Evolutionary conservation across 2,888 invertebrate genomes (phyloP), one percentile per base, ranked within the genome.

Genomic region (Penaeus monodon): DNA sequence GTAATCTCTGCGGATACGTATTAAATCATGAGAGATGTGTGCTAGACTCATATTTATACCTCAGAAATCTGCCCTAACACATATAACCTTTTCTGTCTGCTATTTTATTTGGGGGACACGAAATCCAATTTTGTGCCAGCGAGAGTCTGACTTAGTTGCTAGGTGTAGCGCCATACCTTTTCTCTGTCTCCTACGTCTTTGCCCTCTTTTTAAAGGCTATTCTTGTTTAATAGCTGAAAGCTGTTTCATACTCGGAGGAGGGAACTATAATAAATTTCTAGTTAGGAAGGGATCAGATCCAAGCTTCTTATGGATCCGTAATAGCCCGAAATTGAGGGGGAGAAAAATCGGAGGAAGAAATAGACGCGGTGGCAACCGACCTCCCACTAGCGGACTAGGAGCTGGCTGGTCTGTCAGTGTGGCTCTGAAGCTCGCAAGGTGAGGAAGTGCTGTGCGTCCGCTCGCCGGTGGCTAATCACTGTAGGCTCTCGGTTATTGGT

Each of bases 111-210:
- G 82, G 82, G 64, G 64, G 74, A 74, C 82, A 74, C 74, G 82
- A 83, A 83, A 83, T 83, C 82, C 82, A 83, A 83, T 83, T 83
- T 83, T 74, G 82, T 74, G 82, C 44, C 82, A 74, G 29, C 73
- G 29, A 33, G 33, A 33, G 29, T 73, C 29, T 33, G 29, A 33
- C 33, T 73, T 33, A 20, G 73, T 29, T 20, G 29, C 29, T 73
- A 33, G 29, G 33, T 33, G 29, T 29, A 20, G 33, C 27, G 29
- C 20, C 29, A n/a, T 29, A 20, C 73, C 73, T 73, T 73, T 29
- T 29, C 20, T 33, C 6, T 27, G 73, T 73, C 33, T 24, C 20
- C 14, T 73, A 3, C 73, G 33, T 73, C 29, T 73, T 73, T 33
- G 6, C 22, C 20, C 20, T 24, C 8, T 24, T 24, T 73, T 6